Conservation (phyloP, 2,113 vertebrate species). For the Arvicanthis niloticus region DNA sequence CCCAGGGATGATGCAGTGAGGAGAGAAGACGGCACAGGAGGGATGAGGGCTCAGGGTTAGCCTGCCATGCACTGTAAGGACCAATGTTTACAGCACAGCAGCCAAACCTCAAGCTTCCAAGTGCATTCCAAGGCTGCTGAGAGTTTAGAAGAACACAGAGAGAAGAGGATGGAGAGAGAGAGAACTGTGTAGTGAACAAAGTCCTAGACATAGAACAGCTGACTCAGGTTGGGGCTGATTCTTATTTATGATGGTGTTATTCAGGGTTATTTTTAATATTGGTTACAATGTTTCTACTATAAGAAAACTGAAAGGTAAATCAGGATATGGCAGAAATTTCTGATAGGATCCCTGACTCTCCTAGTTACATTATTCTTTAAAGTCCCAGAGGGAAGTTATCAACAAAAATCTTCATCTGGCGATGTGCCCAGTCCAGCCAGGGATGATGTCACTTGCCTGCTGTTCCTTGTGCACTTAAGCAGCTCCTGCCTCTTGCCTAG, state of each 20-base stretch:
- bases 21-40: not conserved
- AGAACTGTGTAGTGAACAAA: not conserved
- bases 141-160: not conserved
- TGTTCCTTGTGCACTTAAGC: not conserved
- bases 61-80: too few species aligned
- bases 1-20: not conserved
- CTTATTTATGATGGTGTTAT: rapidly evolving
- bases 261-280: not conserved
- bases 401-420: not conserved
- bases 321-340: too few species aligned
- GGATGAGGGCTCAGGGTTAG: not conserved
- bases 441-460: not conserved
- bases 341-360: not conserved
- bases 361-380: not conserved
- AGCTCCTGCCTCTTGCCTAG: rapidly evolving
- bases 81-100: not conserved
- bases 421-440: too few species aligned
- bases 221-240: not conserved
- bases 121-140: too few species aligned
- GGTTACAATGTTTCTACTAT: not conserved
- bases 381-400: not conserved
- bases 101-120: not conserved
- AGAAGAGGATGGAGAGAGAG: not conserved
- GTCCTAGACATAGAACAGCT: not conserved
- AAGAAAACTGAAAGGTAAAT: not conserved